Evolutionary conservation across 2,888 invertebrate species (phyloP), one percentile per base, ranked within the genome.

Genomic region (Chromoteleia sp.): DNA sequence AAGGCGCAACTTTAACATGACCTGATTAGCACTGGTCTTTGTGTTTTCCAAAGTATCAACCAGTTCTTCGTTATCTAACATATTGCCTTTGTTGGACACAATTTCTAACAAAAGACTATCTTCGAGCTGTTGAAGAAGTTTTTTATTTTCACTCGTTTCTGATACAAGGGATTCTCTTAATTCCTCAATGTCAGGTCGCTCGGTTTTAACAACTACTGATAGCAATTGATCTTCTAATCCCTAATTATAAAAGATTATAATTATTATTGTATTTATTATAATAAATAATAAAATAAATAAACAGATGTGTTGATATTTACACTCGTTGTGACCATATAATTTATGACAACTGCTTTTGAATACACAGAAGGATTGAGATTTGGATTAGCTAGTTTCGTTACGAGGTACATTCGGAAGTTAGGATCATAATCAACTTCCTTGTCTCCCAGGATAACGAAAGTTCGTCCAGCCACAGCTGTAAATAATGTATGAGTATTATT

Each of bases 151-250:
- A 87, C 96, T 96, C 0, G 97, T 98, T 91, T 97, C 97, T 17
- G 94, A 93, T 81, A 98, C 97, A 7, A 98, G 93, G 14, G 92
- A 93, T 90, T 98, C 97, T 0, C 97, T 93, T 88, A 97, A 96
- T 85, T 97, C 96, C 87, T 98, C 98, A 43, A 98, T 92, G 89
- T 98, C 98, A 0, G 97, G 94, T 8, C 98, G 93, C 90, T 98
- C 98, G 43, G 95, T 95, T 84, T 96, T 94, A 0, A 98, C 98
- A 0, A 98, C 98, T 0, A 98, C 97, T 87, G 97, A 96, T 1
- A 98, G 93, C 0, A 98, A 93, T 89, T 98, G 98, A 90, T 98
- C 97, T 92, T 98, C 98, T 58, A 98, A 92, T 48, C 98, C 97
- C 95, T 96, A 85, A 14, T 19, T 5, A 10, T 12, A 25, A 25